phyloP scores from a whole-genome alignment of 2,888 invertebrate species.

The Thymelicus lineola region DNA sequence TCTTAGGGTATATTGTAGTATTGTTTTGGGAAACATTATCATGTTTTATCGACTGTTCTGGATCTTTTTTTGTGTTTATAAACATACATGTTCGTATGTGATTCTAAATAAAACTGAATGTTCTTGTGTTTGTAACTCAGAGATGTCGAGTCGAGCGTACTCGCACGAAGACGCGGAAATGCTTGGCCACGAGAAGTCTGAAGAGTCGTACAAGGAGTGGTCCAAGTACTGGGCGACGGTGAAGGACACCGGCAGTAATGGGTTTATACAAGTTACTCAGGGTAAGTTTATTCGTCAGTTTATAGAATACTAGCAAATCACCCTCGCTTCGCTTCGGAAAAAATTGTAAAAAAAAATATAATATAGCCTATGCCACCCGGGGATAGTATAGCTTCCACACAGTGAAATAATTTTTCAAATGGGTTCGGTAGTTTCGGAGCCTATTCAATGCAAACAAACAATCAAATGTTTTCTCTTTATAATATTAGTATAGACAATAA shows the following conservation, averaged over 20 bases:
- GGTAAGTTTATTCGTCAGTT: conserved; percentile 51
- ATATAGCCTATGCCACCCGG: no score
- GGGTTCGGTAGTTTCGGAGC: no score
- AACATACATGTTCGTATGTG: conserved; percentile 6
- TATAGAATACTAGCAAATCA: no score
- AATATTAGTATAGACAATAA: no score
- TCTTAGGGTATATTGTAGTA: not conserved
- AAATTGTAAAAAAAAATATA: no score
- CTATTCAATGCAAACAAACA: no score
- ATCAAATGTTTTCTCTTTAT: no score
- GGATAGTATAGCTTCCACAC: no score
- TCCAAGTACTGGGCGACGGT: conserved; percentile 65
- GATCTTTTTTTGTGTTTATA: not conserved
- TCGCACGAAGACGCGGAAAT: conserved; percentile 61
- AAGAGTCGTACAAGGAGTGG: conserved; percentile 71
- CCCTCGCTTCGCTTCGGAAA: no score
- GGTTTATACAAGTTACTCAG: conserved; percentile 62
- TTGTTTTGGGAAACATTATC: not conserved
- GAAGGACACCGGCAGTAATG: conserved; percentile 51
- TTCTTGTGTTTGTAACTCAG: conserved; percentile 50
- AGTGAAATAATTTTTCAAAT: no score
- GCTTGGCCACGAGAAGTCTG: conserved; percentile 68
- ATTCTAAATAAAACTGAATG: not conserved
- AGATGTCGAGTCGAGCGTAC: conserved; percentile 55
- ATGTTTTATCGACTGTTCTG: not conserved